A percentile compares a stretch with the other conserved stretches of the same genome.
These are phyloP conservation scores for Ictalurus punctatus DNA, from an alignment of 2,113 vertebrate species.

Conservation along the genomic window DNA sequence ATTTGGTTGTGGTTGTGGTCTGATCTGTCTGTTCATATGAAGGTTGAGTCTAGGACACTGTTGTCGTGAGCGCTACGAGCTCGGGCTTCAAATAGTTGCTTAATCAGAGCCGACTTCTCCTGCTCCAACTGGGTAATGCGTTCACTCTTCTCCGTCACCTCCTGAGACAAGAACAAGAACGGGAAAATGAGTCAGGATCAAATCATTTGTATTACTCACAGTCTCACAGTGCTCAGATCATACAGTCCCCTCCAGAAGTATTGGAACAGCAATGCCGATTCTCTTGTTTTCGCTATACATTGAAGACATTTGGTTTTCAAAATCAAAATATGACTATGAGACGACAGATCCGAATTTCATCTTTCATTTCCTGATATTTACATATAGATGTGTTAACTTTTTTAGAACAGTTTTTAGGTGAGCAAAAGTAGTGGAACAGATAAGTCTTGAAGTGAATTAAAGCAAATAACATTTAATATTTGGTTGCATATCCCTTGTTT, in stretches of 20 bases:
- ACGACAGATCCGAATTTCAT: too few relatives aligned
- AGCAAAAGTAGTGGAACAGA: too few relatives aligned
- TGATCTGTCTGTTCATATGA: slow-evolving; percentile 74
- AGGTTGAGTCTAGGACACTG: slow-evolving; percentile 90
- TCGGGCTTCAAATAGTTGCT: slow-evolving; percentile 92
- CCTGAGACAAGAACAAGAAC: slow-evolving; percentile 67
- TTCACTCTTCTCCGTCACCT: slow-evolving; percentile 89
- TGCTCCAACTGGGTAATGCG: slow-evolving; percentile 93
- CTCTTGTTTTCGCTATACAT: too few relatives aligned
- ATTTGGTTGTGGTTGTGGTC: neutral
- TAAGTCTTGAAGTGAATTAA: too few relatives aligned
- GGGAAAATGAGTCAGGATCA: neutral
- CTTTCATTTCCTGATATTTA: too few relatives aligned
- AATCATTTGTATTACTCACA: neutral
- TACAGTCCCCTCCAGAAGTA: neutral
- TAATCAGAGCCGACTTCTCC: slow-evolving; percentile 93
- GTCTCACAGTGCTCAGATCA: neutral
- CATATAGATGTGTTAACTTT: too few relatives aligned
- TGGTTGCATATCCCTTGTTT: too few relatives aligned
- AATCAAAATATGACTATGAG: too few relatives aligned
- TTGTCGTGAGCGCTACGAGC: slow-evolving; percentile 76
- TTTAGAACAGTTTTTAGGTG: too few relatives aligned
- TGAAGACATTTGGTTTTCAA: too few relatives aligned
- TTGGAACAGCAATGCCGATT: too few relatives aligned
- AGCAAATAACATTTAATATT: too few relatives aligned